A percentile compares a stretch with the other conserved stretches of the same genome.
Evolutionary conservation across 2,113 vertebrate genomes (phyloP).

Genomic region (Edolisoma coerulescens): DNA sequence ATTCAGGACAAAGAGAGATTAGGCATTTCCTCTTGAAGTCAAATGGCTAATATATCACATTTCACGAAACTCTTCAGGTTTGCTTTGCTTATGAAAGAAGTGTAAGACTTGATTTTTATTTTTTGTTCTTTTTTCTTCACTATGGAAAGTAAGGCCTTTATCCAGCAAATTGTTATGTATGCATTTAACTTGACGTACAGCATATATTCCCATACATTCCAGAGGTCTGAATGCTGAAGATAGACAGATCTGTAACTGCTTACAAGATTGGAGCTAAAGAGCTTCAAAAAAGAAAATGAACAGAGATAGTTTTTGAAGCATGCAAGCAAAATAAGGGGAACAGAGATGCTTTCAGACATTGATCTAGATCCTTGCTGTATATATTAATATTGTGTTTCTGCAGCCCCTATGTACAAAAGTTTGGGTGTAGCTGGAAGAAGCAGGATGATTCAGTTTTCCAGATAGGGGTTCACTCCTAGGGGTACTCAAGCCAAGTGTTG

Average conservation of each 20-base stretch:
- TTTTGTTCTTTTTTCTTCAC: neutral
- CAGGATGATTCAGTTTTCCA: neutral
- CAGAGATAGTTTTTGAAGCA: neutral
- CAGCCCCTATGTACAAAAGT: neutral
- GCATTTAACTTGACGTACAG: neutral
- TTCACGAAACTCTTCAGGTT: neutral
- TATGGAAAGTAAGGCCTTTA: neutral
- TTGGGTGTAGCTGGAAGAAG: neutral
- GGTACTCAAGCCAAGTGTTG: neutral
- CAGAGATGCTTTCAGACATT: neutral
- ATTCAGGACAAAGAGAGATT: neutral
- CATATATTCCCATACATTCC: neutral
- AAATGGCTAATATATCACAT: neutral
- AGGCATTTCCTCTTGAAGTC: neutral
- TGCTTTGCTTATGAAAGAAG: neutral
- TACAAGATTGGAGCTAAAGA: neutral
- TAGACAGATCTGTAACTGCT: constrained; percentile 3
- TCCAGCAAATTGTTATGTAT: neutral
- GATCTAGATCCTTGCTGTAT: neutral
- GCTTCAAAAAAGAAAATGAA: neutral
- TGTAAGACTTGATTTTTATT: neutral
- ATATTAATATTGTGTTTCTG: neutral
- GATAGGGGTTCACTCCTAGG: neutral
- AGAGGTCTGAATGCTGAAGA: neutral
- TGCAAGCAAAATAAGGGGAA: neutral